Evolutionary conservation across 2,888 invertebrate genomes (phyloP), one percentile per base, ranked within the genome.

Genomic region (Orthosia cruda): DNA sequence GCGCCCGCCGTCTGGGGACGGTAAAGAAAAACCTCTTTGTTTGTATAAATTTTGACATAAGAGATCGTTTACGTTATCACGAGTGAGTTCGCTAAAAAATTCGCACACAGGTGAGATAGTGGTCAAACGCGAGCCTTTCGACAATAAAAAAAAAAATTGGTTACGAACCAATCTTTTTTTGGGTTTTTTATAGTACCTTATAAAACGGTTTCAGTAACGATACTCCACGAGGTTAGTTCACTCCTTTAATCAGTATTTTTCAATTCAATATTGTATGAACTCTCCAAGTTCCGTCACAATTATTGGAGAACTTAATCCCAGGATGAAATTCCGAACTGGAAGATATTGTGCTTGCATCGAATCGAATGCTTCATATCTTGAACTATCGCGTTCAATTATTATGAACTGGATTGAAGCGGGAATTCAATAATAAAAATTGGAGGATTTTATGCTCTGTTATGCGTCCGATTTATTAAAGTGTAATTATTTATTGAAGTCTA

Each of bases 241-340:
- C n/a, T 59, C 13, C 40, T n/a, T 3, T 40, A 40, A 40, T 59
- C 32, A 0, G 49, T 26, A 40, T 49, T 20, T 16, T 20, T 49
- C 16, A 49, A 47, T 54, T 23, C 16, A 50, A 45, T 16, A 26
- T 23, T 45, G 11, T 59, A 52, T 15, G 11, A 40, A 15, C 45
- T 47, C 32, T 47, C 52, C 26, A 62, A 67, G 55, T 52, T 66
- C 4, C n/a, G 15, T 50, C 26, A 20, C 62, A 50, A 45, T 65
- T 57, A 75, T 73, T 66, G 61, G 62, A 74, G 49, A 47, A 72
- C n/a, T 52, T 74, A 75, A 74, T 74, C 66, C 50, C 9, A n/a
- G 26, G 32, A 57, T 66, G 40, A 50, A 61, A 73, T 73, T 50
- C 61, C 15, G 13, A 62, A 47, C 26, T 45, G 47, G 18, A 45